phyloP scores from a whole-genome alignment of 2,797 vertebrate species.

The Cossypha polioptera region DNA sequence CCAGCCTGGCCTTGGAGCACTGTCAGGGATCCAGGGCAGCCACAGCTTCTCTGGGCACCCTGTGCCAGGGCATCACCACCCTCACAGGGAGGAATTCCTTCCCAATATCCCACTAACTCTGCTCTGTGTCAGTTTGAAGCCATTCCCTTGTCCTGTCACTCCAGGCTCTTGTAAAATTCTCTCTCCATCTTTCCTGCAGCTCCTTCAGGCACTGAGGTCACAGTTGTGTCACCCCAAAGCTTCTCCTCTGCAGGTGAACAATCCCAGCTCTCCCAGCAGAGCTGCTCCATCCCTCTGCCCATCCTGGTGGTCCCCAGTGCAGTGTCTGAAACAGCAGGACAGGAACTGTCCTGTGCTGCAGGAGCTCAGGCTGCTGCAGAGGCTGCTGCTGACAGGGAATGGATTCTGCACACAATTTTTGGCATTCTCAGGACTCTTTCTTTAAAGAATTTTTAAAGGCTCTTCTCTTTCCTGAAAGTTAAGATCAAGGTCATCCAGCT shows the following conservation, averaged over 20 bases:
- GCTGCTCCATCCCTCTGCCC: not conserved
- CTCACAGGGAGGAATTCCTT: not conserved
- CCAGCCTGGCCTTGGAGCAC: not conserved
- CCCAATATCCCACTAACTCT: not conserved
- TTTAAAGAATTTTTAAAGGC: not conserved
- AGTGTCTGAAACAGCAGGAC: not conserved
- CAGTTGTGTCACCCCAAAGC: accelerated
- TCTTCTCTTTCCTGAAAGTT: not conserved
- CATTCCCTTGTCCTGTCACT: not conserved
- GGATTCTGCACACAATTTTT: not conserved
- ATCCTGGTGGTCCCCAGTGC: not conserved
- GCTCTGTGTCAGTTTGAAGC: not conserved
- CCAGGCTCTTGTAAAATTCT: not conserved
- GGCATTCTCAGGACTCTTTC: not conserved
- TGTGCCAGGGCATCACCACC: not conserved
- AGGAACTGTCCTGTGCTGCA: not conserved
- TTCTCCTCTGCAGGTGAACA: not conserved
- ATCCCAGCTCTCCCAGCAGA: not conserved
- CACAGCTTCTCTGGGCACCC: not conserved
- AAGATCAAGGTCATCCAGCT: not conserved
- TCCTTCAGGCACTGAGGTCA: not conserved
- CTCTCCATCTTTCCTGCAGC: too few relatives aligned
- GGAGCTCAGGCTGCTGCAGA: not conserved
- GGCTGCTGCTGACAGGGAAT: not conserved
- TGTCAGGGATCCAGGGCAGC: not conserved